These are phyloP conservation scores for Caprella mutica DNA, from an alignment of 2,888 invertebrate genomes.

Conservation along the genomic window DNA sequence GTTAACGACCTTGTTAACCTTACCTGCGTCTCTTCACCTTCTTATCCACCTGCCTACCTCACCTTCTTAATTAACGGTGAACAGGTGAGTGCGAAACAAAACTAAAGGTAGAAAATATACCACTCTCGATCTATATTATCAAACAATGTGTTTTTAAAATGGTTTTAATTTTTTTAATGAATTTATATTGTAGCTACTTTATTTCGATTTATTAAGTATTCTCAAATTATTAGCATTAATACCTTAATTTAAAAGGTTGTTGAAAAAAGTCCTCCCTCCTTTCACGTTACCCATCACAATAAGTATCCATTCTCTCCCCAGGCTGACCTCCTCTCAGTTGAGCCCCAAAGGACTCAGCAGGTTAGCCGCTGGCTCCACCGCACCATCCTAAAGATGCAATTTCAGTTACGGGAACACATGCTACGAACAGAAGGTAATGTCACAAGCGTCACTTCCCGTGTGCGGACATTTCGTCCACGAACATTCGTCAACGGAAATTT, in stretches of 20 bases:
- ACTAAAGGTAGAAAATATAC: background rate
- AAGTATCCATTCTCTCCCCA: background rate
- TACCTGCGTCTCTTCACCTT: conserved; percentile 11
- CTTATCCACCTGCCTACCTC: conserved; percentile 10
- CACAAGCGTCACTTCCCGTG: too few relatives aligned
- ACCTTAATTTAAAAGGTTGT: background rate
- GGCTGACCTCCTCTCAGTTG: background rate
- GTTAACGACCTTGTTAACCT: conserved; percentile 17
- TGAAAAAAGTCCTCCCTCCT: background rate
- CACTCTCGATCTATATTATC: background rate
- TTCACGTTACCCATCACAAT: too few relatives aligned
- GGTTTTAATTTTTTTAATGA: background rate
- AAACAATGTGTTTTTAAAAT: background rate
- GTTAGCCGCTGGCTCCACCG: background rate
- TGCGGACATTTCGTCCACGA: too few relatives aligned
- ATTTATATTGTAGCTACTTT: background rate
- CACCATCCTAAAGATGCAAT: background rate
- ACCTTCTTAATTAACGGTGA: conserved; percentile 12
- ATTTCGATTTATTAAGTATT: background rate
- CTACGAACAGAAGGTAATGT: background rate
- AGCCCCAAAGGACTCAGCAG: background rate
- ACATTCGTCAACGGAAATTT: too few relatives aligned
- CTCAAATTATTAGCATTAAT: background rate
- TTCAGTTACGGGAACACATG: background rate
- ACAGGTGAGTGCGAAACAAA: background rate